phyloP scores from a whole-genome alignment of 2,113 vertebrate species.

The Protobothrops mucrosquamatus region DNA sequence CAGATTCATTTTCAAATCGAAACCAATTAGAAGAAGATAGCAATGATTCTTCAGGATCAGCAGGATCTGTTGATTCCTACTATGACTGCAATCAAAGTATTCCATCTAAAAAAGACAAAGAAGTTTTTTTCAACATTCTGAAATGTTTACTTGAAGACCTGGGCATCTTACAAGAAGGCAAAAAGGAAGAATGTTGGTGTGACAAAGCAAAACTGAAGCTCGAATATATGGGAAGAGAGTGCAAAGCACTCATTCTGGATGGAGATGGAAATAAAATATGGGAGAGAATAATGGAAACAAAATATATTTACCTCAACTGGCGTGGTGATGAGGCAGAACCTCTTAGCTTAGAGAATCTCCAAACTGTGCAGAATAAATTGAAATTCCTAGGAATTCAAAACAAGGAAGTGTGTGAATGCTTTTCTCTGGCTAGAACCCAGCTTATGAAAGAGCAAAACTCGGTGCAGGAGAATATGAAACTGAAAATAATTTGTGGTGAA shows the following conservation, averaged over 20 bases:
- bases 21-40: too few species aligned
- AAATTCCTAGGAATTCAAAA: background rate
- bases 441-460: background rate
- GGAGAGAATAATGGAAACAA: too few species aligned
- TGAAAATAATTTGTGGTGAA: background rate
- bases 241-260: background rate
- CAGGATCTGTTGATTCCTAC: too few species aligned
- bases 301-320: background rate
- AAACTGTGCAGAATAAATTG: background rate
- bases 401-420: background rate
- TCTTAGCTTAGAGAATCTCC: background rate
- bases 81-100: too few species aligned
- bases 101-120: background rate
- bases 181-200: background rate
- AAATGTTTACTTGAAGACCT: background rate
- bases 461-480: background rate
- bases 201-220: background rate
- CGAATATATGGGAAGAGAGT: background rate
- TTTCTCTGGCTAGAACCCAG: background rate
- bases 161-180: background rate
- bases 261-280: fast-evolving
- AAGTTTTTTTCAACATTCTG: background rate
- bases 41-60: too few species aligned
- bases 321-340: background rate
- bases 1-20: too few species aligned